Evolutionary conservation across 2,113 vertebrate species (phyloP).

Genomic region (Connochaetes taurinus): DNA sequence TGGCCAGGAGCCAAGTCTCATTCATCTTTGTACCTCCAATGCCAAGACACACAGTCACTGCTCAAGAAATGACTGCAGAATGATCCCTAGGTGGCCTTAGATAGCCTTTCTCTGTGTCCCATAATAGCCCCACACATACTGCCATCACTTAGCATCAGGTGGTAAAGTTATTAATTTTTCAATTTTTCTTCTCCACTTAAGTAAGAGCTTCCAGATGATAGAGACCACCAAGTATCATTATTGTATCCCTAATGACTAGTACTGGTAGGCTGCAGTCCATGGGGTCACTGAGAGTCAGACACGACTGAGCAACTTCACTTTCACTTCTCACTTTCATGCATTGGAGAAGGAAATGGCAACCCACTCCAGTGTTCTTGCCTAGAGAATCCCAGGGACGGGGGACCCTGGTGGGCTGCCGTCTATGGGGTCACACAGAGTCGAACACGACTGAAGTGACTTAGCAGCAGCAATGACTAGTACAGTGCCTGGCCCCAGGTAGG

Average conservation of each 20-base stretch:
- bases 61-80: neutral
- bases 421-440: too few species aligned
- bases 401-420: too few species aligned
- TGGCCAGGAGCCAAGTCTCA: neutral
- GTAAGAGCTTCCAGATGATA: neutral
- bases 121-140: neutral
- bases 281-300: too few species aligned
- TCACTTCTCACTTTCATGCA: too few species aligned
- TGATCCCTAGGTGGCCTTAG: neutral
- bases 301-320: too few species aligned
- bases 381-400: too few species aligned
- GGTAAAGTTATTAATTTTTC: neutral
- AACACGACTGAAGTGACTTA: too few species aligned
- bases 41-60: neutral
- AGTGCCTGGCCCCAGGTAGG: neutral
- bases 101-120: neutral
- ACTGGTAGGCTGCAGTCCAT: neutral
- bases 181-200: neutral
- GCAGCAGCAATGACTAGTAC: neutral
- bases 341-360: too few species aligned
- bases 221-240: neutral
- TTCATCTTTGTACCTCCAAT: neutral
- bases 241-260: neutral
- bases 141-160: neutral
- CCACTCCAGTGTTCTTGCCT: too few species aligned